Conservation (phyloP, 2,888 invertebrate species). For the Norana najaformis region DNA sequence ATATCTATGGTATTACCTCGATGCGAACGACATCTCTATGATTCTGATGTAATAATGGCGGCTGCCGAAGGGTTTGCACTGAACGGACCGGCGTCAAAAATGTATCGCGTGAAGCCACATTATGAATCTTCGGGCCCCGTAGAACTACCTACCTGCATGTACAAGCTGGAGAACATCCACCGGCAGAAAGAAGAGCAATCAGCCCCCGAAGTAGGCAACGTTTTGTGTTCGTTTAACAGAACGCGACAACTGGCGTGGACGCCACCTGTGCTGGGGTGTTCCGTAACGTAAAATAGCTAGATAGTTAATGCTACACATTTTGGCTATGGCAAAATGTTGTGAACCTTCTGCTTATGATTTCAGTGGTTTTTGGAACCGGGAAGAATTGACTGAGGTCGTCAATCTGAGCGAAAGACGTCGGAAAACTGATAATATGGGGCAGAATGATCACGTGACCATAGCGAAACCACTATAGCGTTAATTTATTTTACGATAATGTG, state of each 20-base stretch:
- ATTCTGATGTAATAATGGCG: conserved; percentile 5
- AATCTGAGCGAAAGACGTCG: background rate
- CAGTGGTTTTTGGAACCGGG: background rate
- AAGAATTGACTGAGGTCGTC: background rate
- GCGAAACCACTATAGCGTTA: no score
- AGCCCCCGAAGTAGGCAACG: background rate
- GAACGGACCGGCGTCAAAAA: background rate
- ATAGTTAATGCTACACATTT: background rate
- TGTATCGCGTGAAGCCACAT: conserved; percentile 19
- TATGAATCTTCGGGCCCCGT: conserved; percentile 20
- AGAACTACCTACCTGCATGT: conserved; percentile 29
- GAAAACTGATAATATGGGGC: background rate
- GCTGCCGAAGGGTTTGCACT: background rate
- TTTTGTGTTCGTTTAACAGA: background rate
- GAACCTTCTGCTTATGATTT: background rate
- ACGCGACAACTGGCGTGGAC: background rate
- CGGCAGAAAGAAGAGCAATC: background rate
- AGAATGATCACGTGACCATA: background rate
- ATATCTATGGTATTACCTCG: no score
- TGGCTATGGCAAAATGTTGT: background rate
- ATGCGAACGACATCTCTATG: background rate
- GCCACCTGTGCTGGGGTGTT: background rate
- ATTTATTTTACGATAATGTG: no score
- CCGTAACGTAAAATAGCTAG: background rate
- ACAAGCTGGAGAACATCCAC: background rate